Conservation (phyloP, 2,113 vertebrate species). For the Nyctibius bracteatus region DNA sequence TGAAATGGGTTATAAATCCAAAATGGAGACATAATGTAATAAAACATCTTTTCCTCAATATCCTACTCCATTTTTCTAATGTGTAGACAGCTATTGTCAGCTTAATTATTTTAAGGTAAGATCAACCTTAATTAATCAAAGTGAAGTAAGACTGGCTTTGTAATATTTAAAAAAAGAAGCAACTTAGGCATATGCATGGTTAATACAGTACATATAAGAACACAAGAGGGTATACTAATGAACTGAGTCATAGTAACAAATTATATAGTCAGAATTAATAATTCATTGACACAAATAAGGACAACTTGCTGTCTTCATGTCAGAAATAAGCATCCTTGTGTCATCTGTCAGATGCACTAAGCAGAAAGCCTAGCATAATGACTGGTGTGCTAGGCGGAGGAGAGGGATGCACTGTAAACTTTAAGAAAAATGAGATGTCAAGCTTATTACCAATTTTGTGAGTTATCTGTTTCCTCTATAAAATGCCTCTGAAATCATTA, state of each 20-base stretch:
- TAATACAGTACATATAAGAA: not conserved
- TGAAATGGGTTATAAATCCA: constrained; percentile 33
- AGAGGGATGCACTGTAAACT: not conserved
- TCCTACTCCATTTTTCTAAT: not conserved
- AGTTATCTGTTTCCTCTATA: not conserved
- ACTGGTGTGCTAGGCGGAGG: not conserved
- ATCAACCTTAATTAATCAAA: not conserved
- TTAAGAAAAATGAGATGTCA: not conserved
- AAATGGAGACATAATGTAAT: constrained; percentile 17
- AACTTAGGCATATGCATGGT: not conserved
- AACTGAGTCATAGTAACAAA: not conserved
- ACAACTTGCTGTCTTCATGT: not conserved
- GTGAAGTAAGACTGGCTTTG: not conserved
- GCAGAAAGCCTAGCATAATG: not conserved
- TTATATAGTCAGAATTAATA: not conserved
- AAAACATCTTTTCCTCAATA: constrained; percentile 18
- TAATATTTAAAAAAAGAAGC: not conserved
- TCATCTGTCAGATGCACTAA: not conserved
- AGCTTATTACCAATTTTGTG: not conserved
- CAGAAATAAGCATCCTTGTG: not conserved
- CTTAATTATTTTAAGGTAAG: constrained; percentile 32
- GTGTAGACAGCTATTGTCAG: not conserved
- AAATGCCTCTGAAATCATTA: not conserved
- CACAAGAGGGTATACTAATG: not conserved
- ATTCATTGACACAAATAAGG: not conserved